These are phyloP conservation scores for Mycalesis mineus DNA, from an alignment of 2,888 invertebrate species.

Conservation along the genomic window DNA sequence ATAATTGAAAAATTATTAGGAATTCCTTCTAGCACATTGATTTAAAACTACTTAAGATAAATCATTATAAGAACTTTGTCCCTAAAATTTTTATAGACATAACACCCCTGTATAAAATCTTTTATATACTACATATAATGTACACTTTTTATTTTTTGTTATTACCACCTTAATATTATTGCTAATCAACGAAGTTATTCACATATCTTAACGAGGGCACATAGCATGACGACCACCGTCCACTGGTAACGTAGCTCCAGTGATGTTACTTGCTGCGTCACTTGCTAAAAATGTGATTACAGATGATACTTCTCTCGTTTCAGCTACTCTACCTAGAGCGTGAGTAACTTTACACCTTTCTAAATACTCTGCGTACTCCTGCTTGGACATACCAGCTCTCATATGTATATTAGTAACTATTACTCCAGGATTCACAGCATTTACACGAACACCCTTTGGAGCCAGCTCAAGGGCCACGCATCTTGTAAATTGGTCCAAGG, in stretches of 20 bases:
- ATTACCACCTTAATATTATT: too few relatives aligned
- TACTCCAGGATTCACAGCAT: constrained; percentile 95
- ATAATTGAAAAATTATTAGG: too few relatives aligned
- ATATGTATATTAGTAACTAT: constrained; percentile 92
- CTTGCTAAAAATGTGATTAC: constrained; percentile 94
- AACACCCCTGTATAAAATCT: too few relatives aligned
- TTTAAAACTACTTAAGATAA: too few relatives aligned
- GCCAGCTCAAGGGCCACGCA: constrained; percentile 92
- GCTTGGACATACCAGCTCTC: constrained; percentile 86
- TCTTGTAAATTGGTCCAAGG: constrained; percentile 95
- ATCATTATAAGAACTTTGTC: too few relatives aligned
- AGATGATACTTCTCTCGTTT: constrained; percentile 89
- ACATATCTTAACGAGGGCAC: constrained; percentile 83
- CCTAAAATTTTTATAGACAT: too few relatives aligned
- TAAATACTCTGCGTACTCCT: constrained; percentile 87
- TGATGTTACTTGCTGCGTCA: constrained; percentile 89
- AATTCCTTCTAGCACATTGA: too few relatives aligned
- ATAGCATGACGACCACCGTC: constrained; percentile 94
- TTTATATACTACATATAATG: too few relatives aligned
- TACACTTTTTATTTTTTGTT: too few relatives aligned
- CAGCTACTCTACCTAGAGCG: constrained; percentile 90
- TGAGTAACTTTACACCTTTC: constrained; percentile 90
- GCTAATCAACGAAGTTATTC: too few relatives aligned
- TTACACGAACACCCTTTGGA: constrained; percentile 88
- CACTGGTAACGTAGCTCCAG: constrained; percentile 89